phyloP scores from a whole-genome alignment of 2,113 vertebrate species.

The Calyptomena viridis region DNA sequence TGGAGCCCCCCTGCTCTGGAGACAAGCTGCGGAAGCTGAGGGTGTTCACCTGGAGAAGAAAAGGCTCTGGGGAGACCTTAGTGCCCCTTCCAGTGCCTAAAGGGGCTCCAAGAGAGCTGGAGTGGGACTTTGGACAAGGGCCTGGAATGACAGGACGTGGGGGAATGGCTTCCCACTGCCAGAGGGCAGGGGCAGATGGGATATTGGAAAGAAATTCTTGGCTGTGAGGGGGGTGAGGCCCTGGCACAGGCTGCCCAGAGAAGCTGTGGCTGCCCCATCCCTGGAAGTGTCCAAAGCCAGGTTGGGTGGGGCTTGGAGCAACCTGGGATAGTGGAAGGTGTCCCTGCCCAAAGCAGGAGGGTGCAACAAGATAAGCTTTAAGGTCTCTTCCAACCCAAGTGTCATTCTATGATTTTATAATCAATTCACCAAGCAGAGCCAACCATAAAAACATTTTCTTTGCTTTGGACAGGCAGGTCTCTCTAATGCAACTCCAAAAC shows the following conservation, averaged over 20 bases:
- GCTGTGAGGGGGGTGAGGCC: neutral
- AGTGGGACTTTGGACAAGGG: neutral
- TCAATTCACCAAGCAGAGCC: neutral
- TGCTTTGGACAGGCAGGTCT: neutral
- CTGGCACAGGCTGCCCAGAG: neutral
- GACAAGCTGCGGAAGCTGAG: neutral
- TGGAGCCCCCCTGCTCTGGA: neutral
- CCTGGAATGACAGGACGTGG: neutral
- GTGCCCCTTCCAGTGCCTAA: neutral
- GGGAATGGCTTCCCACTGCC: neutral
- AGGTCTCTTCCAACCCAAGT: neutral
- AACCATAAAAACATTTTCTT: neutral
- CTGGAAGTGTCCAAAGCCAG: neutral
- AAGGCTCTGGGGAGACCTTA: neutral
- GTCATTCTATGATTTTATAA: neutral
- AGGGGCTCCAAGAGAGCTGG: neutral
- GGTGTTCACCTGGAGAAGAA: neutral
- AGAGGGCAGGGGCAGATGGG: neutral
- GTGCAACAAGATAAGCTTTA: neutral
- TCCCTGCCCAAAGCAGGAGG: neutral
- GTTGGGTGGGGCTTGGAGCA: neutral
- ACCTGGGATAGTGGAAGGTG: neutral
- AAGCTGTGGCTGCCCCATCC: neutral
- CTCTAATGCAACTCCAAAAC: neutral
- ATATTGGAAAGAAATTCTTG: neutral